Base-by-base conservation (phyloP, 2,797 vertebrate species). In the Anabas testudineus region DNA sequence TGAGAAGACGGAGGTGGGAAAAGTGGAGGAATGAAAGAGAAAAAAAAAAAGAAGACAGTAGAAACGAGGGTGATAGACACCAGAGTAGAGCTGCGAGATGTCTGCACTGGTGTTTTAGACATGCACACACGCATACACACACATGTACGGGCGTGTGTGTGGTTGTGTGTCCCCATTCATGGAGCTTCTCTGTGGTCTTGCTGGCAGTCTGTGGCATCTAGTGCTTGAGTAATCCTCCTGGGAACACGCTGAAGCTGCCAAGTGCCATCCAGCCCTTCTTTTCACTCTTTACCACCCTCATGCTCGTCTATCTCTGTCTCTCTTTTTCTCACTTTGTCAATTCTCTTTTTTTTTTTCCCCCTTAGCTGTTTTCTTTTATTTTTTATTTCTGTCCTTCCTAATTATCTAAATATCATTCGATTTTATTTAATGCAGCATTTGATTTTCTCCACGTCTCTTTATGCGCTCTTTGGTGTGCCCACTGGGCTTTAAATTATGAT, bases 201-300 rank as follows among this genome's bases (percentile, higher is more conserved):
- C 81, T 91, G 89, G 88, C 89, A 90, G 77, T 90, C 59, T 79
- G 82, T 75, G 64, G 74, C 76, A 75, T 86, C 81, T 68, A 86
- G 85, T 69, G 65, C 90, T 89, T 90, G 82, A 91, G 83, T 95
- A 95, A 95, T 94, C 94, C 90, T 89, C 94, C 90, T 94, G 94
- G 93, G 94, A 95, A 94, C 89, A 91, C 47, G 16, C 71, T 19
- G 71, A 77, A 48, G 76, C 87, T 93, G 92, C 91, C 93, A 95
- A 93, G 85, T 88, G 84, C 85, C 89, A 91, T 91, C 91, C 85
- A 93, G 80, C 80, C 86, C 81, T 72, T 87, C 91, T 88, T 90
- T 87, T 87, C 81, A 83, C 70, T 81, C 73, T 60, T 74, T 53
- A 63, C 76, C 75, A 80, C 73, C 74, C 74, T 84, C 63, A 63